Evolutionary conservation across 2,888 invertebrate genomes (phyloP).

Genomic region (Heliconius charithonia): DNA sequence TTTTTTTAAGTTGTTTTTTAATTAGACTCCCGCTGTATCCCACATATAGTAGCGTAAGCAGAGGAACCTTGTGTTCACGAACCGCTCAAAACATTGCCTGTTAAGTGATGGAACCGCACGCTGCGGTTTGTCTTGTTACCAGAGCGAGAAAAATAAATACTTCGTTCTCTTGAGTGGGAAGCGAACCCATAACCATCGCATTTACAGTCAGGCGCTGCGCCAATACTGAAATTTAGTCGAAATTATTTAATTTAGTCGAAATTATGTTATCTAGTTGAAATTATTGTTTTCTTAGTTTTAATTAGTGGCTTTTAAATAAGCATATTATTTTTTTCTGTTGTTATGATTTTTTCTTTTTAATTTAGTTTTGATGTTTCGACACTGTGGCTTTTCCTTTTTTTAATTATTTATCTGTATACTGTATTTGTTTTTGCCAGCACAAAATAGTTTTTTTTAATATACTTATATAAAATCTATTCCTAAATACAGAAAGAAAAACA

Average conservation of each 20-base stretch:
- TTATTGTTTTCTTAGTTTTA: constrained; percentile 5
- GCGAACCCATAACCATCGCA: too few relatives aligned
- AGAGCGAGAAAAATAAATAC: not conserved
- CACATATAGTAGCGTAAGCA: not conserved
- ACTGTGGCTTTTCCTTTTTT: not conserved
- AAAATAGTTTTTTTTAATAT: not conserved
- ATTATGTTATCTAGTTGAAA: not conserved
- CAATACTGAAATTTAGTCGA: not conserved
- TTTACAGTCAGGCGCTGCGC: too few relatives aligned
- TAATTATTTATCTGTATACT: not conserved
- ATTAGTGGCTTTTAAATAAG: not conserved
- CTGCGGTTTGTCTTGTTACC: not conserved
- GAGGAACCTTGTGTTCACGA: not conserved
- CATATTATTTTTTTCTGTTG: not conserved
- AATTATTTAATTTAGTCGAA: not conserved
- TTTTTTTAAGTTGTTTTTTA: not conserved
- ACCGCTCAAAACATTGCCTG: not conserved
- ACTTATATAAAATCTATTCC: not conserved
- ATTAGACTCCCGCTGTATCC: too few relatives aligned
- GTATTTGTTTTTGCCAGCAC: not conserved
- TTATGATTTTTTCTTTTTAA: not conserved
- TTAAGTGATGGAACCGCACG: not conserved
- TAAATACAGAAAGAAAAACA: constrained; percentile 26
- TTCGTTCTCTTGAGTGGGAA: too few relatives aligned
- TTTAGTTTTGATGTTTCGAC: constrained; percentile 10